These are phyloP conservation scores for Perithous albicinctus DNA, from an alignment of 2,888 invertebrate species.

Conservation along the genomic window DNA sequence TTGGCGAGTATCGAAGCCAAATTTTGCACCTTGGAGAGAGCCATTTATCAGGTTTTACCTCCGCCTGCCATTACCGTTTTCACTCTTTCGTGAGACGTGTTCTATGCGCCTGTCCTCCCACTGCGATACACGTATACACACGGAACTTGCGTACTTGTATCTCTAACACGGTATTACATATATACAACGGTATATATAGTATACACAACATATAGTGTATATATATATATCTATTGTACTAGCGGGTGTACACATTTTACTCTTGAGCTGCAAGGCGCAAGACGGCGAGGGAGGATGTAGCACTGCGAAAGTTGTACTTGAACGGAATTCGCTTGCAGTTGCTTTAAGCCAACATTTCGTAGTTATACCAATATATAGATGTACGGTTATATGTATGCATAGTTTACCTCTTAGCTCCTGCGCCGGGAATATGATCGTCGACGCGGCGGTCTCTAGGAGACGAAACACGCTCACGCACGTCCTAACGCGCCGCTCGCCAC, in stretches of 20 bases:
- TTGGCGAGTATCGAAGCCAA: conserved; percentile 79
- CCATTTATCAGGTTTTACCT: conserved; percentile 77
- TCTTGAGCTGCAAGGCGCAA: conserved; percentile 13
- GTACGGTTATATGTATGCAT: background rate
- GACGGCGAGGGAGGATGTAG: conserved; percentile 7
- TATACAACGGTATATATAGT: background rate
- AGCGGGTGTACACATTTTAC: conserved; percentile 5
- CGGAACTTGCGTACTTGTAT: conserved; percentile 4
- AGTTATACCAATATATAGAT: background rate
- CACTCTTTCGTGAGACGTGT: conserved; percentile 36
- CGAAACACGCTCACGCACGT: conserved; percentile 31
- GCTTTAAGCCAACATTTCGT: conserved; percentile 21
- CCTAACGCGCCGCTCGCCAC: conserved; percentile 30
- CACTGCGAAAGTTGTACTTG: background rate
- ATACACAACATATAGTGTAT: too few relatives aligned
- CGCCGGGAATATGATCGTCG: conserved; percentile 25
- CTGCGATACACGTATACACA: conserved; percentile 37
- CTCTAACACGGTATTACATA: conserved; percentile 13
- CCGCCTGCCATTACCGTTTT: conserved; percentile 79
- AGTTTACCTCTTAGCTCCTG: conserved; percentile 22
- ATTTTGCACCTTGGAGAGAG: conserved; percentile 82
- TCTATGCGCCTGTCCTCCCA: conserved; percentile 69
- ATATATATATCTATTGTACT: conserved; percentile 12
- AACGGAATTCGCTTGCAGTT: conserved; percentile 31
- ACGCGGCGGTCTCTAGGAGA: background rate